Base-by-base conservation (phyloP, 2,888 invertebrate genomes). In the Glaucopsyche alexis region DNA sequence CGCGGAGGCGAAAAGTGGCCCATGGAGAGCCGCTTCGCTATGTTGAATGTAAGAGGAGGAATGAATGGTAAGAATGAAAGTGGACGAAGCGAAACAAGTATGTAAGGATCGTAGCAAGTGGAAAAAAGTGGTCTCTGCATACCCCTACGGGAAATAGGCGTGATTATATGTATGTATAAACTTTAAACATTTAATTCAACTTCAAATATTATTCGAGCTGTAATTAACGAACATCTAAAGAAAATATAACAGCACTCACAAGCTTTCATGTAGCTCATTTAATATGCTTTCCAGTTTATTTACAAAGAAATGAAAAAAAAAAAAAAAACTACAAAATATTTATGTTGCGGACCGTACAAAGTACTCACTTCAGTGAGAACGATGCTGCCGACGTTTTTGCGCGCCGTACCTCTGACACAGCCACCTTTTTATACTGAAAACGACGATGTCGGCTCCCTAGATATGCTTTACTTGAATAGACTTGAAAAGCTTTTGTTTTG, bases 311-410 rank as follows among this genome's bases (percentile, higher is more conserved):
- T 29, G 13, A 3, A 16, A 60, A 60, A 60, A 16, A 52, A 72
- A 50, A 66, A 69, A 55, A 71, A 66, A 75, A 70, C 38, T 52
- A 40, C 70, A 13, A 29, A 29, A 29, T 29, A 29, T 29, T 78
- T 78, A 75, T 78, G 80, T 72, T 87, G 83, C 82, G 75, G 75
- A 79, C 87, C 76, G 76, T 88, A 85, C 85, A 55, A 67, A 80
- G 84, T 60, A 60, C 83, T 87, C 85, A 83, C 87, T 87, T 83
- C 85, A 84, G 82, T 84, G 84, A 84, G 75, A 84, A 85, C 85
- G 85, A 80, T 81, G 82, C 83, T 80, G 89, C 88, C 84, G 88
- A 87, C 88, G 86, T 87, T 88, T 89, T 86, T 88, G 89, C 87
- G 82, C 84, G 85, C 88, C 80, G 79, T 89, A 87, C 88, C 86